A percentile compares a stretch with the other conserved stretches of the same genome.
These are phyloP conservation scores for Andrena bucephala DNA, from an alignment of 2,888 invertebrate genomes.

Conservation along the genomic window DNA sequence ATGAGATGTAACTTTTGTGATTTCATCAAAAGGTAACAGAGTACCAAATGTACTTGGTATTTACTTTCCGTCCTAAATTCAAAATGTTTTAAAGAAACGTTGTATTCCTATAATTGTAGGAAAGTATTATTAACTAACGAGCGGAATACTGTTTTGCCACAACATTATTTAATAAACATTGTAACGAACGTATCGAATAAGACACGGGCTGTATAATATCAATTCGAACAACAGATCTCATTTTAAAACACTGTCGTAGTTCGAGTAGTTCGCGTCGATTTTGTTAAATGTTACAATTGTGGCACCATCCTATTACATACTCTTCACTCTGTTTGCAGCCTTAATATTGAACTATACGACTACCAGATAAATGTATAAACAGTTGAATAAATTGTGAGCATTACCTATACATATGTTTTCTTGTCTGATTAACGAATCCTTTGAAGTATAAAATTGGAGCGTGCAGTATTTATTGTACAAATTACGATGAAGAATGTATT, in stretches of 20 bases:
- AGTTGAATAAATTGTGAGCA: conserved; percentile 15
- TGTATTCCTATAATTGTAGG: conserved; percentile 3
- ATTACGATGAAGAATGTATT: neutral
- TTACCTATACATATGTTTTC: neutral
- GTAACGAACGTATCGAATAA: neutral
- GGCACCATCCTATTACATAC: neutral
- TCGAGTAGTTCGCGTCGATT: neutral
- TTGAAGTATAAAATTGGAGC: neutral
- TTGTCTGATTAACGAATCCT: neutral
- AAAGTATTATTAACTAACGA: neutral
- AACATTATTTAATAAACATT: too few species aligned
- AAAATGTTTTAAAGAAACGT: neutral
- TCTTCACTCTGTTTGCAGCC: conserved; percentile 25
- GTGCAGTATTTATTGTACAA: neutral
- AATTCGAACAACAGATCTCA: neutral
- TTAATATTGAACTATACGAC: neutral
- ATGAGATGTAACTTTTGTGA: neutral
- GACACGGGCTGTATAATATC: neutral
- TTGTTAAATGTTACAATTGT: neutral
- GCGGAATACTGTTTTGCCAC: too few species aligned
- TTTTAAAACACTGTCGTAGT: neutral
- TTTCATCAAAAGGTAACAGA: neutral
- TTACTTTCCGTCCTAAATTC: neutral
- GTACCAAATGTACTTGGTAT: neutral
- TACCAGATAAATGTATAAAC: conserved; percentile 17